A percentile compares a stretch with the other conserved stretches of the same genome.
phyloP scores from a whole-genome alignment of 2,888 invertebrate genomes.

The Galeruca laticollis region DNA sequence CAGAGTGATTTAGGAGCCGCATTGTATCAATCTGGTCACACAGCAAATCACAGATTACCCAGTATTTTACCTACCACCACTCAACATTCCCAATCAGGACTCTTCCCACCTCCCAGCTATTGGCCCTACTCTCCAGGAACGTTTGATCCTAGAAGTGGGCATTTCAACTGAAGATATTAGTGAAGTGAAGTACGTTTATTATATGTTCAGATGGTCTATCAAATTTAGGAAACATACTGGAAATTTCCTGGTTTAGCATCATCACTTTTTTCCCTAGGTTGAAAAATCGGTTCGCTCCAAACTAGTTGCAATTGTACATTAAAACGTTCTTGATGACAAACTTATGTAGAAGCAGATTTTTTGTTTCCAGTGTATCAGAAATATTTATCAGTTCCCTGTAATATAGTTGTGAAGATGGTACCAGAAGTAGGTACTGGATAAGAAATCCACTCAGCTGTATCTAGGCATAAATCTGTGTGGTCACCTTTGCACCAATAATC shows the following conservation, averaged over 20 bases:
- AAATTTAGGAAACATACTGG: neutral
- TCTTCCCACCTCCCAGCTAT: conserved; percentile 70
- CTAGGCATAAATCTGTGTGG: too few species aligned
- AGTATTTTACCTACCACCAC: conserved; percentile 61
- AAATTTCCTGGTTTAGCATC: too few species aligned
- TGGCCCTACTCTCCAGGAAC: conserved; percentile 68
- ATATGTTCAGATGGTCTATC: neutral
- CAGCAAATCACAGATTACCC: conserved; percentile 65
- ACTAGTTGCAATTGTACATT: too few species aligned
- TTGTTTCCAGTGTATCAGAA: neutral
- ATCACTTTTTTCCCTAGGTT: too few species aligned
- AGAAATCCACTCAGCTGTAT: too few species aligned
- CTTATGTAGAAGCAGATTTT: too few species aligned
- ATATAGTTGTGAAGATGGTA: too few species aligned
- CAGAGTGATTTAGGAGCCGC: conserved; percentile 66
- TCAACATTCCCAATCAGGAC: conserved; percentile 61
- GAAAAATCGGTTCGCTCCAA: too few species aligned
- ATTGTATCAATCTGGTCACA: conserved; percentile 62
- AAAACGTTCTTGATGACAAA: neutral
- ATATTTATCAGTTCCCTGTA: too few species aligned
- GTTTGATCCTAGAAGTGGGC: conserved; percentile 63
- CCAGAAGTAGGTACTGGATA: too few species aligned
- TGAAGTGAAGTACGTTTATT: neutral
- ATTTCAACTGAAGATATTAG: conserved; percentile 56
- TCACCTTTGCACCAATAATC: too few species aligned